Evolutionary conservation across 2,113 vertebrate species (phyloP).

Genomic region (Gymnogyps californianus): DNA sequence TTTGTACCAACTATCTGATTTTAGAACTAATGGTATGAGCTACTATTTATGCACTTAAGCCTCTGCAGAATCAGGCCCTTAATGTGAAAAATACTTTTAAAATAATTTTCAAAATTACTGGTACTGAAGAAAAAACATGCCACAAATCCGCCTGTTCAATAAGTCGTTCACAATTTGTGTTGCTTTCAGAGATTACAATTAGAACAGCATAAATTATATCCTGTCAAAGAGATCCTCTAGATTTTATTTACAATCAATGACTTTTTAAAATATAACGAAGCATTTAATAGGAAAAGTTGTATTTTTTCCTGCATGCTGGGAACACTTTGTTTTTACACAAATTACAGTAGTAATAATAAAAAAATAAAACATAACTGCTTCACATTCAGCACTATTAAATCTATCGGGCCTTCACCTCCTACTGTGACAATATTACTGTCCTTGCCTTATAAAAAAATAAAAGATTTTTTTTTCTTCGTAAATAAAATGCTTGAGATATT

Average conservation of each 20-base stretch:
- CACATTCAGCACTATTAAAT: not conserved
- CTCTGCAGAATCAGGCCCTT: not conserved
- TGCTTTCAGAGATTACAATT: not conserved
- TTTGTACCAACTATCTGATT: not conserved
- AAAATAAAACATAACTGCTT: not conserved
- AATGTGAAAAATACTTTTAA: not conserved
- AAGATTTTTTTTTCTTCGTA: not conserved
- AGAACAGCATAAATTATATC: constrained; percentile 9
- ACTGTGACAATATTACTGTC: not conserved
- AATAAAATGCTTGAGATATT: not conserved
- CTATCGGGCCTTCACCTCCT: not conserved
- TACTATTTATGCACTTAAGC: not conserved
- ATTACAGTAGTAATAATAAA: not conserved
- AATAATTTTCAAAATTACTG: not conserved
- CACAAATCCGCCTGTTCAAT: not conserved
- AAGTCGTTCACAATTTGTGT: not conserved
- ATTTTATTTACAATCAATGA: not conserved
- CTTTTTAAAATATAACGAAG: not conserved
- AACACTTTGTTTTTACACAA: not conserved
- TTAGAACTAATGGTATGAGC: not conserved
- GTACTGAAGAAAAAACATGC: not conserved
- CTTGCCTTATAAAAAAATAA: not conserved
- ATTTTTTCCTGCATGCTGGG: not conserved
- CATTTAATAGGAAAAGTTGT: not conserved
- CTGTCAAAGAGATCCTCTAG: not conserved